Conservation (phyloP, 2,113 vertebrate species). For the Percopsis transmontana region DNA sequence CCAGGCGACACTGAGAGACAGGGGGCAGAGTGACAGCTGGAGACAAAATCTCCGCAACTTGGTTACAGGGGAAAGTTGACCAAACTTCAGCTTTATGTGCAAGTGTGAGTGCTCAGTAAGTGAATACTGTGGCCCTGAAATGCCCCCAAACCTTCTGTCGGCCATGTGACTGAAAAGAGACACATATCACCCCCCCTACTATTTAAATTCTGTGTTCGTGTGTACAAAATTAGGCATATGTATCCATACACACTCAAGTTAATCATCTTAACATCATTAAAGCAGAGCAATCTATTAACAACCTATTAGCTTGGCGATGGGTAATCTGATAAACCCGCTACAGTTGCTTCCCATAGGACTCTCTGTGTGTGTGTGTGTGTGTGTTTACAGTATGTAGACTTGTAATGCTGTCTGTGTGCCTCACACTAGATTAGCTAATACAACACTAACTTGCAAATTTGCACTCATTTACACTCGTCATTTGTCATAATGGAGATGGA, state of each 20-base stretch:
- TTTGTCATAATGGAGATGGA: conserved; percentile 52
- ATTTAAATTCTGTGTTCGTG: not conserved
- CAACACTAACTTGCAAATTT: conserved; percentile 60
- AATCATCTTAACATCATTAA: conserved; percentile 64
- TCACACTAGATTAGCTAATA: conserved; percentile 66
- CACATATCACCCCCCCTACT: not conserved
- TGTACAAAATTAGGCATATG: conserved; percentile 22
- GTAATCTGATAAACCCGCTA: conserved; percentile 73
- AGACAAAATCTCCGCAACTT: too few species aligned
- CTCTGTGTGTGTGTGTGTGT: not conserved
- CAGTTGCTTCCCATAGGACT: conserved; percentile 53
- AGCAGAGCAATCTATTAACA: conserved; percentile 71
- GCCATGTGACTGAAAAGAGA: conserved; percentile 7
- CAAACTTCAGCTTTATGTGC: too few species aligned
- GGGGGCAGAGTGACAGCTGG: too few species aligned
- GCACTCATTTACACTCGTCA: conserved; percentile 50
- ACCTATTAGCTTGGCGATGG: conserved; percentile 67
- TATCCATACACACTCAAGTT: conserved; percentile 33
- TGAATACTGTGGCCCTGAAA: conserved; percentile 15
- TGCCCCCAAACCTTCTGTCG: conserved; percentile 32
- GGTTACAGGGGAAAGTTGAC: too few species aligned
- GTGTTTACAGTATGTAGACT: not conserved
- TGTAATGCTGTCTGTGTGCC: conserved; percentile 41
- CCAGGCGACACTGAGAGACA: too few species aligned
- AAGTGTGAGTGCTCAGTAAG: not conserved